Conservation (phyloP, 1,140 invertebrate genomes). For the Acyrthosiphon pisum region DNA sequence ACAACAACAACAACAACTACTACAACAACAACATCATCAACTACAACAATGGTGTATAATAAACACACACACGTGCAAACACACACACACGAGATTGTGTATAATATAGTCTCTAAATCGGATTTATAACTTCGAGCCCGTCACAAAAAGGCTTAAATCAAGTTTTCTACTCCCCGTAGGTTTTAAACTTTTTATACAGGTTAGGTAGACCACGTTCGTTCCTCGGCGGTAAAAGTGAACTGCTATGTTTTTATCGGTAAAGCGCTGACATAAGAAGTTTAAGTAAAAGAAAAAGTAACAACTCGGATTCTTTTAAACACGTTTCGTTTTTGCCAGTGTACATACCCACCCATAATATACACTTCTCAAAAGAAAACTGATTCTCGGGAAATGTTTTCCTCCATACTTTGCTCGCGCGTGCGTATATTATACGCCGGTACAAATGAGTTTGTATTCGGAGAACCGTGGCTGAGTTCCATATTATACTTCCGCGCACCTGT, state of each 20-base stretch:
- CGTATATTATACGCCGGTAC: not conserved
- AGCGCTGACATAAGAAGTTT: conserved; percentile 19
- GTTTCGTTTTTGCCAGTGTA: not conserved
- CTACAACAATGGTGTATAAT: too few species aligned
- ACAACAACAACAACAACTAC: not conserved
- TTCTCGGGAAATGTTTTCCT: not conserved
- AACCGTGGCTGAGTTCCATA: not conserved
- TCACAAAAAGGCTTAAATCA: conserved; percentile 48
- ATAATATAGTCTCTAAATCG: conserved; percentile 22
- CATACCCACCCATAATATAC: not conserved
- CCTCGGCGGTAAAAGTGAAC: conserved; percentile 6
- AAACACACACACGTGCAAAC: not conserved
- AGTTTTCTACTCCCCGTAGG: conserved; percentile 36
- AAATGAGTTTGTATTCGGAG: not conserved
- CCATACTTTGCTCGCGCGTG: not conserved
- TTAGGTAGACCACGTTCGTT: conserved; percentile 12
- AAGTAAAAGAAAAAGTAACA: not conserved
- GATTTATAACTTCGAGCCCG: conserved; percentile 37
- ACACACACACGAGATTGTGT: not conserved
- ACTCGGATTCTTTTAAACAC: conserved; percentile 46
- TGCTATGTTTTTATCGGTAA: conserved; percentile 31
- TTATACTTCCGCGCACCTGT: not conserved
- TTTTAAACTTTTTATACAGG: conserved; percentile 25
- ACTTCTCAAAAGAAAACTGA: conserved; percentile 26
- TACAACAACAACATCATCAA: not conserved